Percentiles rank a stretch among this genome's conserved stretches.
These are phyloP conservation scores for Acestrorhynchus altus DNA, from an alignment of 2,797 vertebrate genomes.

Conservation along the genomic window DNA sequence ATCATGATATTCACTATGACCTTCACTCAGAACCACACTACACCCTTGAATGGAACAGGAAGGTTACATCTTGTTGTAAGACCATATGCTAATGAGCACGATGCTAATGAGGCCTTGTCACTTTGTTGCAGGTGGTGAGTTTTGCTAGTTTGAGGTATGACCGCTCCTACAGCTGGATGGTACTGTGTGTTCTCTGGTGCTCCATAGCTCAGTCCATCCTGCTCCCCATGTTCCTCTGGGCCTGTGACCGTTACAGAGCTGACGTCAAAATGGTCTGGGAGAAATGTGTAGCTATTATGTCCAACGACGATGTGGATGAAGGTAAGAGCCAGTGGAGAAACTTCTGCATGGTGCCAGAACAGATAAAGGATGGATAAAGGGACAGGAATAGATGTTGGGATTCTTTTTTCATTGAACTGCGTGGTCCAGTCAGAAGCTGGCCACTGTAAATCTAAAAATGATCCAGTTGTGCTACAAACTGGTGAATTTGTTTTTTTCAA, in stretches of 20 bases:
- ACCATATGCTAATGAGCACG: not conserved
- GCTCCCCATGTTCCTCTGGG: conserved; percentile 90
- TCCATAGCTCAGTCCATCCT: conserved; percentile 92
- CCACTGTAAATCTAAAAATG: conserved; percentile 1
- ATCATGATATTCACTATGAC: too few species aligned
- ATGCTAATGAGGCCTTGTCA: not conserved
- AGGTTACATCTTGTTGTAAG: not conserved
- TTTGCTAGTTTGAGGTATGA: conserved; percentile 90
- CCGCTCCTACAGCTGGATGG: conserved; percentile 90
- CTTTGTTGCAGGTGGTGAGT: conserved; percentile 86
- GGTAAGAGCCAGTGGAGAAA: conserved; percentile 75
- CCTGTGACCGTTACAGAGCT: conserved; percentile 90
- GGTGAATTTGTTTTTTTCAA: not conserved
- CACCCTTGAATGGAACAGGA: not conserved
- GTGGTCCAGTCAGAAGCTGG: not conserved
- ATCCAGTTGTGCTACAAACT: not conserved
- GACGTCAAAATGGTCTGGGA: conserved; percentile 90
- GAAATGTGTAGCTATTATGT: conserved; percentile 91
- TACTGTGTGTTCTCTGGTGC: conserved; percentile 91
- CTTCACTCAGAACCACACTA: not conserved
- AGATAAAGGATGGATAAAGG: conserved; percentile 19
- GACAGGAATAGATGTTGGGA: not conserved
- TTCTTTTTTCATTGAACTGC: conserved; percentile 8
- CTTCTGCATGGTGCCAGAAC: conserved; percentile 40
- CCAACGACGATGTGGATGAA: conserved; percentile 87